Base-by-base conservation (phyloP, 2,797 vertebrate genomes). In the Poecilia wingei region DNA sequence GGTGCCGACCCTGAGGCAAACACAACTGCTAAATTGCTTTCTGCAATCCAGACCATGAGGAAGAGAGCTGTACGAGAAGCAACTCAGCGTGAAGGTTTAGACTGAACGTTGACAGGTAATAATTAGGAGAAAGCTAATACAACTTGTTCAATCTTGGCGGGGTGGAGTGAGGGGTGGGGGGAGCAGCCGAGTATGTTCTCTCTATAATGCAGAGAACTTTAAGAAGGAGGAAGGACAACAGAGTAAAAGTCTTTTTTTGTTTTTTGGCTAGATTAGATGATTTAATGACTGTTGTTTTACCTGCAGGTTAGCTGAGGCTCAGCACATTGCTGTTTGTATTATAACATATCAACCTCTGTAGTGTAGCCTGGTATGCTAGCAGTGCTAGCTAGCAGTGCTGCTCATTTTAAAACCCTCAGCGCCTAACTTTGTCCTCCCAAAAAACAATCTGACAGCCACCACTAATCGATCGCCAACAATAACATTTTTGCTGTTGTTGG, bases 101-200 rank as follows among this genome's bases (percentile, higher is more conserved):
- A 70, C 41, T 43, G 68, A 70, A 70, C 2, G 6, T 28, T 45
- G 41, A 45, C 68, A 70, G 39, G 68, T 70, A 16, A 70, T 45
- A 70, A 70, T 70, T 70, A 70, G 41, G 41, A 70, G 68, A 45
- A 70, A 70, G 22, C 22, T 70, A n/a, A 45, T 16, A 70, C 25
- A 0, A n/a, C 51, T 45, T n/a, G 22, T 70, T 43, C 41, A 66
- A 39, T 39, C 61, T 66, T 45, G 22, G 66, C 5, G 2, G 22
- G 66, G 7, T 6, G 16, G 33, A 14, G 33, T 16, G 1, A 6
- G 41, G 41, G 41, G 41, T 1, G 5, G 49, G 51, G 22, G 22
- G 22, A 22, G 31, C 64, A 41, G 20, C 2, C 7, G 9, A 8
- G 8, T 39, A 3, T 20, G 4, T 39, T 66, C 61, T 22, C 8